Evolutionary conservation across 2,888 invertebrate genomes (phyloP), one percentile per base, ranked within the genome.

Genomic region (Drosophila nigritarsus): DNA sequence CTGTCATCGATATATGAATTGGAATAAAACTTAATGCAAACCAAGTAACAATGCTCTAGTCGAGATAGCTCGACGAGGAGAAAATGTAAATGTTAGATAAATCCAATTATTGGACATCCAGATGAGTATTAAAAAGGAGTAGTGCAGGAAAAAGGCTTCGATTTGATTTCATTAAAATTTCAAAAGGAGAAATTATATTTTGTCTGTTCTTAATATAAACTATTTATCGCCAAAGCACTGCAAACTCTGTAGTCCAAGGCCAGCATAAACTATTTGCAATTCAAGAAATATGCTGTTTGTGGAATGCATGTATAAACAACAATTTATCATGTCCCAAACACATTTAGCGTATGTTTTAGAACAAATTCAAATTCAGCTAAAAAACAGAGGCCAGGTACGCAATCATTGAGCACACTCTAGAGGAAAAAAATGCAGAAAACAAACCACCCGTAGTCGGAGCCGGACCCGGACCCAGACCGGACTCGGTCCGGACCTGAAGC

Each of bases 341-440:
- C 90, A 78, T 78, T 85, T 78, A 89, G 72, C 90, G 83, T 89
- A 87, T 89, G 90, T 78, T 89, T 74, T 56, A 56, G 53, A 73
- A 68, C 76, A 76, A 87, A 85, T 84, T 83, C 88, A 85, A 74
- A 85, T 84, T 71, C 82, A 61, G 69, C 68, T 54, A 55, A 81
- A 67, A 64, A 64, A 42, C 7, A 51, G 56, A 60, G 65, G 27
- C 53, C 66, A 78, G 79, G 61, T 75, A 75, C 62, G 68, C 65
- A 73, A 68, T 65, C 72, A 59, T 70, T 70, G 73, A 76, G 58
- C 73, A 68, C 64, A 66, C 56, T 54, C 55, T 48, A 49, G 20
- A 74, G 60, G 59, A 56, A 30, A 48, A 50, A 24, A 40, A 54
- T 49, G 38, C 20, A 40, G 55, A 68, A 63, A 80, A 65, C 58